Conservation (phyloP, 2,113 vertebrate species). For the Euleptes europaea region DNA sequence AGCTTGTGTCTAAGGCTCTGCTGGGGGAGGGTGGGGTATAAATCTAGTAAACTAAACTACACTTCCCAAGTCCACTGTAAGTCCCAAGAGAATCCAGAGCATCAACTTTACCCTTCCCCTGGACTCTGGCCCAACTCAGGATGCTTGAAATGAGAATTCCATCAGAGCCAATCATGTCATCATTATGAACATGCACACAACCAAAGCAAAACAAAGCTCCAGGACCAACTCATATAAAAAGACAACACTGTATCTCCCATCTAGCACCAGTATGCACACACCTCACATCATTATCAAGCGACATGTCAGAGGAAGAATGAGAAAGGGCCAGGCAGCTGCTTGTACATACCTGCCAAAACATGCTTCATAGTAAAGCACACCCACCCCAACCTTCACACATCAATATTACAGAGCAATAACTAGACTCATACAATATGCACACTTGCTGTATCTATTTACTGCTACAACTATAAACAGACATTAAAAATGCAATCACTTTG, state of each 20-base stretch:
- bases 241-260: not conserved
- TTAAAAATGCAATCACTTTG: not conserved
- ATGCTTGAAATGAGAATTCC: not conserved
- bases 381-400: not conserved
- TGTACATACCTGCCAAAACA: not conserved
- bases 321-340: no score
- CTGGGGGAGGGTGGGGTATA: no score
- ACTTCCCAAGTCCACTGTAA: not conserved
- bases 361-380: not conserved
- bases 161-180: not conserved
- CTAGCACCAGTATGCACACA: not conserved
- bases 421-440: not conserved
- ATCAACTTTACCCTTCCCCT: not conserved
- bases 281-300: not conserved
- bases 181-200: not conserved
- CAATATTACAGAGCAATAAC: not conserved
- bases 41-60: no score
- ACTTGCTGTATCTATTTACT: not conserved
- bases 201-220: no score
- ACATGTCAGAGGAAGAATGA: not conserved
- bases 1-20: not conserved
- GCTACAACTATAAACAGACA: not conserved
- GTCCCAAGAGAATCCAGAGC: not conserved
- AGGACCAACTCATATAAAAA: no score
- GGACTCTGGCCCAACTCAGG: not conserved